phyloP scores from a whole-genome alignment of 2,797 vertebrate genomes.

The Arrhamphus sclerolepis region DNA sequence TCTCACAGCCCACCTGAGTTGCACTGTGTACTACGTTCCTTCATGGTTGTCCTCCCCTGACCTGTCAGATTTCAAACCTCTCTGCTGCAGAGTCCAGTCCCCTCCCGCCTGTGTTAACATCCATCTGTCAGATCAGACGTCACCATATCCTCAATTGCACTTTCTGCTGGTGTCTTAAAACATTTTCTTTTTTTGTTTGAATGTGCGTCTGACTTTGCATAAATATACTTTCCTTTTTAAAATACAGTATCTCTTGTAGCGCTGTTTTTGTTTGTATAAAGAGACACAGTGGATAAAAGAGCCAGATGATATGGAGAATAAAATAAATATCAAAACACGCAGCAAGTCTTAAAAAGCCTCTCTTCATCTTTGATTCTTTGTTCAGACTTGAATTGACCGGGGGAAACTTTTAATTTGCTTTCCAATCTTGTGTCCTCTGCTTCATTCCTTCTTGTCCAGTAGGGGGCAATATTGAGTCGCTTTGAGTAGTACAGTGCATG shows the following conservation, averaged over 20 bases:
- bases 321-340: not conserved
- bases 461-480: constrained; percentile 67
- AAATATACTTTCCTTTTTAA: constrained; percentile 25
- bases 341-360: not conserved
- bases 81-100: constrained; percentile 3
- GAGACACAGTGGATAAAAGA: not conserved
- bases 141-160: constrained; percentile 41
- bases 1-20: constrained; percentile 31
- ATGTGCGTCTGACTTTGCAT: constrained; percentile 30
- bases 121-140: constrained; percentile 28
- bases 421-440: too few relatives aligned
- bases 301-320: not conserved
- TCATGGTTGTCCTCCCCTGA: constrained; percentile 20
- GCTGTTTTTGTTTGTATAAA: constrained; percentile 36
- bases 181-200: constrained; percentile 20
- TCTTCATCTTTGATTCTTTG: not conserved
- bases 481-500: not conserved
- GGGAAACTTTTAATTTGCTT: constrained; percentile 2
- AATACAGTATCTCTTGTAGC: constrained; percentile 48
- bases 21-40: constrained; percentile 12
- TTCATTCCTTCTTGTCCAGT: constrained; percentile 11
- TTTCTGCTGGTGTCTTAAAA: constrained; percentile 28
- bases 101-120: constrained; percentile 18
- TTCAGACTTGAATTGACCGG: constrained; percentile 5
- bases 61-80: constrained; percentile 10